Evolutionary conservation across 2,888 invertebrate species (phyloP), one percentile per base, ranked within the genome.

Genomic region (Caenorhabditis afra): DNA sequence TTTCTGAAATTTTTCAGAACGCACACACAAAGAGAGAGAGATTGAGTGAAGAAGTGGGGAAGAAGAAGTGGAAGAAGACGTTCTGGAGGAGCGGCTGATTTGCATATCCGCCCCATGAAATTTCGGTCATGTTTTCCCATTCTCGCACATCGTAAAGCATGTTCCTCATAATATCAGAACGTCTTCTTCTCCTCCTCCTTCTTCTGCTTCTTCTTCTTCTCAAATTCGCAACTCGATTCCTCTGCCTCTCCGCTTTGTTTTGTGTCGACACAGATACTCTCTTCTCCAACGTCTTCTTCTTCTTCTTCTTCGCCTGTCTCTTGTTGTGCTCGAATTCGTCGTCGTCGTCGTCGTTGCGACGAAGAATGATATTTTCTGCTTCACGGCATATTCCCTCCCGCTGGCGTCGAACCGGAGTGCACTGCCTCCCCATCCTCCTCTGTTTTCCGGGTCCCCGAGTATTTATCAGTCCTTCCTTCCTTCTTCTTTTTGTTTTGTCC

Each of bases 161-260:
- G 22, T 50, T 29, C 52, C 39, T 68, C n/a, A n/a, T n/a, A n/a
- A n/a, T n/a, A n/a, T n/a, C n/a, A n/a, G n/a, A n/a, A n/a, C n/a
- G n/a, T n/a, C 22, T 61, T 59, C 59, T 22, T n/a, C 44, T 44
- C 12, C 41, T 12, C 55, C 55, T 55, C 35, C 47, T 37, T 47
- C 37, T 47, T 55, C 55, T 66, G 35, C 61, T 61, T 61, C 61
- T 61, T 70, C 61, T 41, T 61, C 53, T 70, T 70, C 70, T 70
- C 70, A 70, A 70, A 70, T 70, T 70, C 61, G 70, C 70, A 70
- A 70, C 70, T 70, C 70, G 70, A 70, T 67, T 67, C 67, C 41
- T 67, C 20, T 11, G 16, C 50, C 1, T 22, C 35, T 55, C 41
- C 20, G 39, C 47, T 57, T 57, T 66, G 55, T 66, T 55, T 66